Conservation (phyloP, 1,140 invertebrate genomes). For the Euura saliciscinereae region DNA sequence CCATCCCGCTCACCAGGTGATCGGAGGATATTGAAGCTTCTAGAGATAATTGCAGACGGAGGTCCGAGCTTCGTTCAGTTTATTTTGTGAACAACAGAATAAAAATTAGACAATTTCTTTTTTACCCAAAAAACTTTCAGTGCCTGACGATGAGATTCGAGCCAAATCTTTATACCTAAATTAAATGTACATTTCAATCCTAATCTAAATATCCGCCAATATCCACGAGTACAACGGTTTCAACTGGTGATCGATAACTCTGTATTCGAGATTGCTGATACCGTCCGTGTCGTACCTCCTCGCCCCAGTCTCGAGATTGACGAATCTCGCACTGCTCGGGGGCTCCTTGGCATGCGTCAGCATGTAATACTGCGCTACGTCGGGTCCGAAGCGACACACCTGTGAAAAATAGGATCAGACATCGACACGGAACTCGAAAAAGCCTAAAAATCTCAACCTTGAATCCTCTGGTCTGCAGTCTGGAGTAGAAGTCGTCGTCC, state of each 20-base stretch:
- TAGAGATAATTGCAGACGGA: too few species aligned
- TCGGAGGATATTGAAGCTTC: too few species aligned
- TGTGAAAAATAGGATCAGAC: conserved; percentile 53
- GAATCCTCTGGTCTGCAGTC: conserved; percentile 51
- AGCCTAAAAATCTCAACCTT: conserved; percentile 33
- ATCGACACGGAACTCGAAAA: conserved; percentile 56
- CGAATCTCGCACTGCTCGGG: conserved; percentile 65
- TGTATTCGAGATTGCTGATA: conserved; percentile 64
- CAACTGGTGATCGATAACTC: conserved; percentile 52
- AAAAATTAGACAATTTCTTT: too few species aligned
- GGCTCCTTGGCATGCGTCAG: conserved; percentile 71
- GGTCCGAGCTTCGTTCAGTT: too few species aligned
- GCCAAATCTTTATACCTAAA: too few species aligned
- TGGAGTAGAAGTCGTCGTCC: conserved; percentile 85
- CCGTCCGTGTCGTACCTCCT: conserved; percentile 68
- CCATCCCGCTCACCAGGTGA: too few species aligned
- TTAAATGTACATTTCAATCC: too few species aligned
- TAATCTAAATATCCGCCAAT: conserved; percentile 52
- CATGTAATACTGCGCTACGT: conserved; percentile 80
- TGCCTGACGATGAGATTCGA: too few species aligned
- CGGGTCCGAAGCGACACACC: conserved; percentile 74
- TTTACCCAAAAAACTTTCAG: too few species aligned
- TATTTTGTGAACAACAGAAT: too few species aligned
- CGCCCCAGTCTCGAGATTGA: conserved; percentile 64
- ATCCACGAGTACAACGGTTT: conserved; percentile 56